A percentile compares a stretch with the other conserved stretches of the same genome.
These are phyloP conservation scores for Alca torda DNA, from an alignment of 2,797 vertebrate species.

Conservation along the genomic window DNA sequence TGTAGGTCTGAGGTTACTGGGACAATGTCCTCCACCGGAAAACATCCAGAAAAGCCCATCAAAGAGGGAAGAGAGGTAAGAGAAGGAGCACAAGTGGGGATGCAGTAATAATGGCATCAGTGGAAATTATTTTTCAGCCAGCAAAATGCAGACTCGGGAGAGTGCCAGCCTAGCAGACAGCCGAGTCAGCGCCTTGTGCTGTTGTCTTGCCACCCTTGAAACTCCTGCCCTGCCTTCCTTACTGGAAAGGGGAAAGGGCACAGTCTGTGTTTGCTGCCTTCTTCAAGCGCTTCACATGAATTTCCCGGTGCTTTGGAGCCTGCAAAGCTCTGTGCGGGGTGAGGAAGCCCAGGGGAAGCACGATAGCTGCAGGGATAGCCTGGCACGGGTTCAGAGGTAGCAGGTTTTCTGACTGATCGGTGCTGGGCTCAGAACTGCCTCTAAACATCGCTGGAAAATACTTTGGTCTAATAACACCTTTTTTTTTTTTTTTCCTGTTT, in stretches of 20 bases:
- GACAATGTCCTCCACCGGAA: neutral
- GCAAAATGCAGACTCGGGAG: neutral
- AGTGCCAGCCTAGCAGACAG: neutral
- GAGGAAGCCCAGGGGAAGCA: neutral
- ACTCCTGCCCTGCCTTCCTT: neutral
- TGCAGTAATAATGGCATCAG: neutral
- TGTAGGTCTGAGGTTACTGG: rapidly evolving
- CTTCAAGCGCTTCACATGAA: neutral
- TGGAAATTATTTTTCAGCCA: neutral
- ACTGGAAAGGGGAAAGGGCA: neutral
- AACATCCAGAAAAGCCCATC: neutral
- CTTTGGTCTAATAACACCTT: neutral
- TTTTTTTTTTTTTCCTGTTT: neutral
- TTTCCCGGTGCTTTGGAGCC: neutral
- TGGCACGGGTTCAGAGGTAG: neutral
- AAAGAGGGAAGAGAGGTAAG: neutral
- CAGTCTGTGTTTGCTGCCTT: neutral
- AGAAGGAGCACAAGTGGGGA: neutral
- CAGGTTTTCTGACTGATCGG: neutral
- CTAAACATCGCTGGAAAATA: conserved; percentile 28
- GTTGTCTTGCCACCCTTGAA: neutral
- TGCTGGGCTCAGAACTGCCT: neutral
- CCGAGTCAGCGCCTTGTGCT: neutral
- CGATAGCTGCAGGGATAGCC: neutral
- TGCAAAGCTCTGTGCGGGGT: neutral